phyloP scores from a whole-genome alignment of 2,888 invertebrate genomes.

The Andrena hattorfiana region DNA sequence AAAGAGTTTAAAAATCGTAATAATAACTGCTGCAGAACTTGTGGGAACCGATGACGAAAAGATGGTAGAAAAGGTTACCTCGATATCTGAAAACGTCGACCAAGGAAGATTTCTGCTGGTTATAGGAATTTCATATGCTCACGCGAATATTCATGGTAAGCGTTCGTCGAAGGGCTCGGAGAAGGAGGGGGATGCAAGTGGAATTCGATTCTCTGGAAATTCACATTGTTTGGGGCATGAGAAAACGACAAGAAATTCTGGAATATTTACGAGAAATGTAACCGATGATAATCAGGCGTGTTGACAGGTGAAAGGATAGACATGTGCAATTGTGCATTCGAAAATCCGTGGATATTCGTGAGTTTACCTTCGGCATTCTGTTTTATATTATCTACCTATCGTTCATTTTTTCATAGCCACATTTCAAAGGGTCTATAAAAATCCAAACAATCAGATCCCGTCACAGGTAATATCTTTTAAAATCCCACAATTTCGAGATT shows the following conservation, averaged over 20 bases:
- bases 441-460: too few relatives aligned
- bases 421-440: too few relatives aligned
- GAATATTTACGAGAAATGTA: not conserved
- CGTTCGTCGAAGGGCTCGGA: not conserved
- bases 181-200: not conserved
- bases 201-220: not conserved
- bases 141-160: constrained; percentile 3
- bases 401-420: too few relatives aligned
- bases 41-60: not conserved
- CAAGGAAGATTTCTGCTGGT: not conserved
- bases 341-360: not conserved
- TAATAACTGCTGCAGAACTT: constrained; percentile 12
- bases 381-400: too few relatives aligned
- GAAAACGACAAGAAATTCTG: not conserved
- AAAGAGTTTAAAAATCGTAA: not conserved
- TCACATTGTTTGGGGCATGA: not conserved
- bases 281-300: not conserved
- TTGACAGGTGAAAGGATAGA: not conserved
- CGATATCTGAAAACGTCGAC: not conserved
- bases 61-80: not conserved
- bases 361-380: not conserved
- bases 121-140: not conserved
- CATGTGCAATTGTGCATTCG: not conserved
- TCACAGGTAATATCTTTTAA: too few relatives aligned
- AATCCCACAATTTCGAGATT: too few relatives aligned